Conservation (phyloP, 2,888 invertebrate species). For the Eueremaeus valkanovi region DNA sequence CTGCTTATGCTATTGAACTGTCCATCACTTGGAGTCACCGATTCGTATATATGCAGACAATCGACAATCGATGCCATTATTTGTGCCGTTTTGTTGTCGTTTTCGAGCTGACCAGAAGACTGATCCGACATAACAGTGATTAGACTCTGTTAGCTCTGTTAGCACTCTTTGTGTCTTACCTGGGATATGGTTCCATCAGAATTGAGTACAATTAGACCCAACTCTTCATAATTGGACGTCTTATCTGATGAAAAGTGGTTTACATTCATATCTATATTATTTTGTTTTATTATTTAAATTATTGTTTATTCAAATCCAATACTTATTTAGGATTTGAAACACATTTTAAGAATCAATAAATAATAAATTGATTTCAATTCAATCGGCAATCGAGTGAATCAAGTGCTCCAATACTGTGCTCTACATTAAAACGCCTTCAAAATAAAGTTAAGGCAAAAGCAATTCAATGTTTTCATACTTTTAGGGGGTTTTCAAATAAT, state of each 20-base stretch:
- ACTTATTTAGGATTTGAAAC: no score
- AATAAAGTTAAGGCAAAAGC: no score
- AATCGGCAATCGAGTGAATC: no score
- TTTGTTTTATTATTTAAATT: no score
- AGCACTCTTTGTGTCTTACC: background rate
- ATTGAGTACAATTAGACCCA: slow-evolving; percentile 5
- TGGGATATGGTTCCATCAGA: background rate
- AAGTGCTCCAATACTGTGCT: no score
- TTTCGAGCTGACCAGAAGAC: background rate
- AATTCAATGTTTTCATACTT: no score
- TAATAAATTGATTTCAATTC: no score
- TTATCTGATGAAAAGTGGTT: slow-evolving; percentile 6
- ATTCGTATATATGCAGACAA: background rate
- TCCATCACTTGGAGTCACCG: background rate
- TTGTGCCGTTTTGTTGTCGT: slow-evolving; percentile 1
- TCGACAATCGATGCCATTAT: background rate
- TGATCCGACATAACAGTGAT: background rate
- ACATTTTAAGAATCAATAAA: no score
- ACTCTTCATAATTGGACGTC: background rate
- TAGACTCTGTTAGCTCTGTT: background rate
- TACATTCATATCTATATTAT: slow-evolving; percentile 5
- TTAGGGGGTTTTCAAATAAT: no score
- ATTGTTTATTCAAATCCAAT: no score
- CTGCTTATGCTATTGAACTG: background rate
- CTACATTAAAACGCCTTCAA: no score